Evolutionary conservation across 2,113 vertebrate species (phyloP).

Genomic region (Equus quagga): DNA sequence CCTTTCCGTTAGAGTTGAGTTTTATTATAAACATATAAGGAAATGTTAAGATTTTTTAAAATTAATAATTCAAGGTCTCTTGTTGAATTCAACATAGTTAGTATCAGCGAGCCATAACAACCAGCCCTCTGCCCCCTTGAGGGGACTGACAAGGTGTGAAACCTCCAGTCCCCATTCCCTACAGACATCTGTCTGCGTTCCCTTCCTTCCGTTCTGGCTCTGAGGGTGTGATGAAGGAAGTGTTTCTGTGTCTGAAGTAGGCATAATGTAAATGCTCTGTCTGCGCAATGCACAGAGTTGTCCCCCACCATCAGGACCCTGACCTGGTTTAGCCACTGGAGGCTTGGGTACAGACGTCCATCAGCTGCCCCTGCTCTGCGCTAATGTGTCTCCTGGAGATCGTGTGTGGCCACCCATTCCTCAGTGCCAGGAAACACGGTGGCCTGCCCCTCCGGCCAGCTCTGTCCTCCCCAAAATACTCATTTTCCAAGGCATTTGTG

Average conservation of each 20-base stretch:
- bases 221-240: background rate
- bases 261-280: background rate
- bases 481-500: background rate
- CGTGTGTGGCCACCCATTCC: background rate
- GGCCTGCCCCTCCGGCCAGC: background rate
- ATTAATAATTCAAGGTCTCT: background rate
- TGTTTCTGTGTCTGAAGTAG: background rate
- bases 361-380: no score
- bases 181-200: background rate
- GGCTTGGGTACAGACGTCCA: no score
- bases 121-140: background rate
- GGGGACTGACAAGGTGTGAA: background rate
- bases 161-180: background rate
- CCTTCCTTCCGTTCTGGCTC: background rate
- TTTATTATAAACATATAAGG: conserved; percentile 1
- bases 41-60: background rate
- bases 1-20: background rate
- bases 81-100: background rate
- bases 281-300: no score
- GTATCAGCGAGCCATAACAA: background rate
- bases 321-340: no score
- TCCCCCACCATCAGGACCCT: background rate
- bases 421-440: background rate
- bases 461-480: background rate
- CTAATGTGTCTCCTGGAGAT: background rate